phyloP scores from a whole-genome alignment of 2,797 vertebrate species.

The Astyanax mexicanus region DNA sequence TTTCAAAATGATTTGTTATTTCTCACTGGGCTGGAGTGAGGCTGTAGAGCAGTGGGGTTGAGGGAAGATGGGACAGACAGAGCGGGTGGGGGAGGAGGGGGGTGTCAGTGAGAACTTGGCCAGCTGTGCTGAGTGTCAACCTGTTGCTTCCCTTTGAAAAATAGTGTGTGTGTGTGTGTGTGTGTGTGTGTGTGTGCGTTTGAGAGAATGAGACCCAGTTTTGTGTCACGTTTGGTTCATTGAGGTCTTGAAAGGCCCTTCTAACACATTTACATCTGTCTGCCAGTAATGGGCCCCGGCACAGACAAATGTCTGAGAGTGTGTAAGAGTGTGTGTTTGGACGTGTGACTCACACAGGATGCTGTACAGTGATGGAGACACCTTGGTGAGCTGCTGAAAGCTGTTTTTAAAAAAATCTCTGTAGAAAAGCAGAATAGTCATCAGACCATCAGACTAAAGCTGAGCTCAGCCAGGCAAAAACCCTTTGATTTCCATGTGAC shows the following conservation, averaged over 20 bases:
- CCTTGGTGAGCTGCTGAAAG: not conserved
- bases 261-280: slow-evolving; percentile 55
- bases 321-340: slow-evolving; percentile 6
- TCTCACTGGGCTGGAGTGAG: not conserved
- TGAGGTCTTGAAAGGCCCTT: slow-evolving; percentile 60
- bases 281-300: slow-evolving; percentile 41
- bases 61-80: not conserved
- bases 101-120: slow-evolving; percentile 69
- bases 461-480: not conserved
- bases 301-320: slow-evolving; percentile 43
- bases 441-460: not conserved
- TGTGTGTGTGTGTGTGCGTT: not conserved
- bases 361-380: slow-evolving; percentile 7
- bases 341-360: slow-evolving; percentile 42
- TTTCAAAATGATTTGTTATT: no score
- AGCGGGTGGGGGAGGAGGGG: not conserved
- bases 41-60: not conserved
- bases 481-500: no score
- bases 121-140: slow-evolving; percentile 77
- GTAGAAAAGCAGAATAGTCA: not conserved
- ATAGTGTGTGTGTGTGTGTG: slow-evolving; percentile 51
- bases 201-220: not conserved
- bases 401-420: not conserved
- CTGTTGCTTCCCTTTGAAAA: slow-evolving; percentile 69
- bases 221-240: slow-evolving; percentile 68